Conservation (phyloP, 2,888 invertebrate genomes). For the Temnothorax rugatulus region DNA sequence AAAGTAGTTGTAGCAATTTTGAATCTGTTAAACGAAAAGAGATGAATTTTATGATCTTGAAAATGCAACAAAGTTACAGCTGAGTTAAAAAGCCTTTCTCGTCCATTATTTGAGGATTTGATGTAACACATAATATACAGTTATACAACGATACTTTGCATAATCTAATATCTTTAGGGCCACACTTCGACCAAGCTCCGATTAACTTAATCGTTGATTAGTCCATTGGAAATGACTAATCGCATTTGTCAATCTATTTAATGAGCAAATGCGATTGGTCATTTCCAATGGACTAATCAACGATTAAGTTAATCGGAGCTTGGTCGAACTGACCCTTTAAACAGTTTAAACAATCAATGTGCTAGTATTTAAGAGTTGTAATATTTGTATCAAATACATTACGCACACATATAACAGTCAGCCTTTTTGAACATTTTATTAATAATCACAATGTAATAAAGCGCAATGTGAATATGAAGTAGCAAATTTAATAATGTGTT, state of each 20-base stretch:
- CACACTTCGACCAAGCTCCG: no score
- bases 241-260: no score
- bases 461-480: conserved; percentile 19
- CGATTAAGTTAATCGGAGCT: no score
- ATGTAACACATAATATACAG: conserved; percentile 33
- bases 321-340: not conserved
- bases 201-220: no score
- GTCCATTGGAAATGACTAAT: no score
- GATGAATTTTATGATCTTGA: not conserved
- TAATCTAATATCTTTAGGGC: no score
- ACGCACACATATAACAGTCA: conserved; percentile 67
- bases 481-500: not conserved
- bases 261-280: no score
- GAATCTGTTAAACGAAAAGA: not conserved
- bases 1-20: not conserved
- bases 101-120: not conserved
- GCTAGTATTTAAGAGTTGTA: conserved; percentile 56
- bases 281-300: no score
- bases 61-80: conserved; percentile 64
- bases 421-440: conserved; percentile 52
- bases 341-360: conserved; percentile 4
- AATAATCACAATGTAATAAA: conserved; percentile 4
- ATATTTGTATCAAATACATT: not conserved
- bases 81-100: conserved; percentile 18
- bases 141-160: conserved; percentile 71